These are phyloP conservation scores for Campylomormyrus tamandua DNA, from an alignment of 2,113 vertebrate genomes.

Conservation along the genomic window DNA sequence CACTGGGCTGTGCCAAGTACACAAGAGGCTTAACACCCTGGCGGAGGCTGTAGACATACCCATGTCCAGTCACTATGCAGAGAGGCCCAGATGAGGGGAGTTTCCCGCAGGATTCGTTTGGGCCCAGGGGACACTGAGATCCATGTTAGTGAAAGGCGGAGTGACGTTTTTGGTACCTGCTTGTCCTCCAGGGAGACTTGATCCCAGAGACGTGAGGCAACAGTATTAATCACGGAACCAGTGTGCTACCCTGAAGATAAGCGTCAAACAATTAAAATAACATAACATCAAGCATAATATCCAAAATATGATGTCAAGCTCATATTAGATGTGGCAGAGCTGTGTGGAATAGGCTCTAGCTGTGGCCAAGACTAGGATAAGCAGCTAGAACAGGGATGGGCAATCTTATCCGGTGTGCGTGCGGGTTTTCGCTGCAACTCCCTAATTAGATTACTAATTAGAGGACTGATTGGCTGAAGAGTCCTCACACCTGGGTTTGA, in stretches of 20 bases:
- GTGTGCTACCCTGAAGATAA: not conserved
- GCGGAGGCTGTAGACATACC: not conserved
- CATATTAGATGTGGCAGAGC: not conserved
- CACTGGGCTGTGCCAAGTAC: not conserved
- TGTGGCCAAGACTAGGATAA: not conserved
- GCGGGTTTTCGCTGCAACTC: too few relatives aligned
- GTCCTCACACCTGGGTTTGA: too few relatives aligned
- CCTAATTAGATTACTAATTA: too few relatives aligned
- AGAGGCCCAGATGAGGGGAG: not conserved
- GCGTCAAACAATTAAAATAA: not conserved
- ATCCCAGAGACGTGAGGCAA: not conserved
- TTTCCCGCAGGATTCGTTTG: not conserved
- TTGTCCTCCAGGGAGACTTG: not conserved
- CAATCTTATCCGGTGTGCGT: too few relatives aligned
- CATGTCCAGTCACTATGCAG: not conserved
- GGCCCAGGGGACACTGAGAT: not conserved
- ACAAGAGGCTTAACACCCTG: not conserved
- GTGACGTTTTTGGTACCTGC: not conserved
- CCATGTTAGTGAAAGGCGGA: not conserved
- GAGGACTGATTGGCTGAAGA: too few relatives aligned
- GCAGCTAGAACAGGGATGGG: not conserved
- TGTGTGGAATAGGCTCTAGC: not conserved
- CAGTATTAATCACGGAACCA: not conserved
- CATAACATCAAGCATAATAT: not conserved
- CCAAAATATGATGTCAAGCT: not conserved